Percentiles rank a stretch among this genome's conserved stretches.
Conservation (phyloP, 2,113 vertebrate genomes). For the Sigmodon hispidus region DNA sequence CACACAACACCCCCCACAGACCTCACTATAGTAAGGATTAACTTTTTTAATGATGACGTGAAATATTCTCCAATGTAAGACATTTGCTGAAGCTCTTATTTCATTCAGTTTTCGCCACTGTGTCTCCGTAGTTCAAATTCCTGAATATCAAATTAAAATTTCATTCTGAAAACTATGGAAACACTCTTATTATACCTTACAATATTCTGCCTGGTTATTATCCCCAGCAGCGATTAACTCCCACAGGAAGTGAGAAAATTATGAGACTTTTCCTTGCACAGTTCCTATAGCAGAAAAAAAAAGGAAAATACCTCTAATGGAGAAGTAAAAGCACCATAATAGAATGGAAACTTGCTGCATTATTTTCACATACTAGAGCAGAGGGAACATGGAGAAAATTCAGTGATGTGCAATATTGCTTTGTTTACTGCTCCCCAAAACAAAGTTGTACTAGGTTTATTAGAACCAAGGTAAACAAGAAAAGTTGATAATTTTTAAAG, state of each 20-base stretch:
- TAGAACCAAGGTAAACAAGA: constrained; percentile 31
- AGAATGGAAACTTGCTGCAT: constrained; percentile 26
- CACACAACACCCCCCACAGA: neutral
- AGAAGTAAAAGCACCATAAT: constrained; percentile 65
- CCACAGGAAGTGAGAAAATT: constrained; percentile 60
- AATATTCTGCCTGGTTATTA: constrained; percentile 58
- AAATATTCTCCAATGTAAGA: neutral
- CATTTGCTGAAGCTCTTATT: constrained; percentile 13
- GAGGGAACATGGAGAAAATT: constrained; percentile 5
- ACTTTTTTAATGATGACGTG: neutral
- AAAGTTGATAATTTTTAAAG: constrained; percentile 36
- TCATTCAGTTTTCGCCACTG: constrained; percentile 48
- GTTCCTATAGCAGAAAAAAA: constrained; percentile 34
- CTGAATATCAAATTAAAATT: constrained; percentile 52
- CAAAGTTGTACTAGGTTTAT: constrained; percentile 52
- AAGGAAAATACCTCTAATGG: constrained; percentile 60
- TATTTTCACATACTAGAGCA: constrained; percentile 39
- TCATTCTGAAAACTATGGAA: constrained; percentile 29
- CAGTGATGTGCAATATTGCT: constrained; percentile 41
- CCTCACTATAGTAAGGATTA: neutral
- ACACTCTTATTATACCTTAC: constrained; percentile 29
- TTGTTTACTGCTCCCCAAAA: neutral
- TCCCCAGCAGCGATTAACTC: constrained; percentile 58
- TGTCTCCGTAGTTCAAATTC: constrained; percentile 48
- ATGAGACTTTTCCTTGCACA: constrained; percentile 33